Evolutionary conservation across 2,888 invertebrate genomes (phyloP), one percentile per base, ranked within the genome.

Genomic region (Drosophila mayaguana): DNA sequence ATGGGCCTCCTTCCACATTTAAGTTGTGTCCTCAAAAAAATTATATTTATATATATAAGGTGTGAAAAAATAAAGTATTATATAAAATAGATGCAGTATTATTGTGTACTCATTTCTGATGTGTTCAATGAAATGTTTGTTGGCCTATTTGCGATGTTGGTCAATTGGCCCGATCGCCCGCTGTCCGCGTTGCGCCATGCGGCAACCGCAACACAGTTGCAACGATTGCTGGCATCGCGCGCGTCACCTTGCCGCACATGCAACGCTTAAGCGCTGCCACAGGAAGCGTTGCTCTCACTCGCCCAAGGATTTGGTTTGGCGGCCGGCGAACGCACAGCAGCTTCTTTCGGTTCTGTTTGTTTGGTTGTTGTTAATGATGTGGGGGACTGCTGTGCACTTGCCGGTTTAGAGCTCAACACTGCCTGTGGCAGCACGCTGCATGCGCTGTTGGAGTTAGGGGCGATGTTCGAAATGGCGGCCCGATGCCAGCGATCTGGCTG

Each of bases 81-180:
- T 67, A 62, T 78, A 65, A 66, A 25, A 57, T 75, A 79, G 78
- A 68, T 78, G 68, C 75, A 80, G 78, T 67, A 56, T 69, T 75
- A 67, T 50, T 75, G 81, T 82, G 86, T 85, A 83, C 78, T 83
- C 78, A 56, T 80, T 81, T 85, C 78, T 67, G 59, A 51, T 75
- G 76, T 75, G 57, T 72, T 65, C 38, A 8, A 50, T 20, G 28
- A 45, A 25, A 11, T 62, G 57, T 76, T 65, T 75, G 63, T 22
- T 42, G 78, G 77, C 77, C 75, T 38, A 67, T 18, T 51, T 51
- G 16, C 5, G 72, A 34, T 73, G 62, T 57, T 62, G 61, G 38
- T 45, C 25, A 40, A 11, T 64, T 43, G 61, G 62, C 62, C 62
- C 34, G 12, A 50, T 22, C 59, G 70, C 60, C 36, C 63, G 59